phyloP scores from a whole-genome alignment of 1,140 invertebrate species.

The Drosophila lowei region DNA sequence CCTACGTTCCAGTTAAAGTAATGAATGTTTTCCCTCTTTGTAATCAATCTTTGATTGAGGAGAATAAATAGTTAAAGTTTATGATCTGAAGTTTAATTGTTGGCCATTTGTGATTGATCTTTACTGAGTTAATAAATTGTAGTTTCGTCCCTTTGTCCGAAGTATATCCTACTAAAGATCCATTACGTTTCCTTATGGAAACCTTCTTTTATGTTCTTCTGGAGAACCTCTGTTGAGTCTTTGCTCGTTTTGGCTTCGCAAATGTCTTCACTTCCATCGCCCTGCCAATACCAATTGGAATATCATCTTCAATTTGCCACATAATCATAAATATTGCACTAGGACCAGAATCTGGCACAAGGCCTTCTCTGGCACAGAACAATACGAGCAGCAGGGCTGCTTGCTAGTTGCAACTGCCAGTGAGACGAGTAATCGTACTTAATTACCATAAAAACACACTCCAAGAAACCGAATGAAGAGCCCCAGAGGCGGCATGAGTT shows the following conservation, averaged over 20 bases:
- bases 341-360: slow-evolving; percentile 57
- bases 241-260: too few species aligned
- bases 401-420: slow-evolving; percentile 26
- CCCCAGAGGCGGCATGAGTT: slow-evolving; percentile 37
- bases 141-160: too few species aligned
- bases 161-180: too few species aligned
- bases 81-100: too few species aligned
- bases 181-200: too few species aligned
- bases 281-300: slow-evolving; percentile 21
- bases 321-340: slow-evolving; percentile 50
- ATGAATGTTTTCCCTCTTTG: too few species aligned
- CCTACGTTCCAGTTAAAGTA: too few species aligned
- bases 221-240: too few species aligned
- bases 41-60: too few species aligned
- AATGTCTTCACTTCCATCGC: background rate
- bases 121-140: background rate
- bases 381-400: slow-evolving; percentile 38
- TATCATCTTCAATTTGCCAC: slow-evolving; percentile 30
- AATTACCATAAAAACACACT: slow-evolving; percentile 54
- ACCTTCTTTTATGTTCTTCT: too few species aligned
- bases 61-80: too few species aligned
- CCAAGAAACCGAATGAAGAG: slow-evolving; percentile 7
- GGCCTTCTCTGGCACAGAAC: slow-evolving; percentile 35
- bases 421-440: slow-evolving; percentile 43
- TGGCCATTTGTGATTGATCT: too few species aligned